These are phyloP conservation scores for Choreutis nemorana DNA, from an alignment of 2,888 invertebrate species.

Conservation along the genomic window DNA sequence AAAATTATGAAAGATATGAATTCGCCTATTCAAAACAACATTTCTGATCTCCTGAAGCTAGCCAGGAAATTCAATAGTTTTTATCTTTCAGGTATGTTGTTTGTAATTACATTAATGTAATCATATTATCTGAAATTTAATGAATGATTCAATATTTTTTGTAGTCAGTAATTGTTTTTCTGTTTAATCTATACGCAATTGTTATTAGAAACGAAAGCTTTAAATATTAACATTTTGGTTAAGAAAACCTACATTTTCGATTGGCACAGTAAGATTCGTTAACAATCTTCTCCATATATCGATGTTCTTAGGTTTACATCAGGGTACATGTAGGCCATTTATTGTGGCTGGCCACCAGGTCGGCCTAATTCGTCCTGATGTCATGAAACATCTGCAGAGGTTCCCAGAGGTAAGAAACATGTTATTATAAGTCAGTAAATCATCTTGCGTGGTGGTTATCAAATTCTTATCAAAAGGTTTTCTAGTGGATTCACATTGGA, in stretches of 20 bases:
- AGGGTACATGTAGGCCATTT: conserved; percentile 85
- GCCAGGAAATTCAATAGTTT: conserved; percentile 91
- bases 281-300: conserved; percentile 11
- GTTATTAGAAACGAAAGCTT: no score
- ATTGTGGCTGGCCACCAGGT: conserved; percentile 89
- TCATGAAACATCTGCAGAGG: conserved; percentile 79
- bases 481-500: no score
- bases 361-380: conserved; percentile 85
- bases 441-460: no score
- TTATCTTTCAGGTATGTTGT: conserved; percentile 77
- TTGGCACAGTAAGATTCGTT: no score
- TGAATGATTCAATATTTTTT: conserved; percentile 15
- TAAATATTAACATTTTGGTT: no score
- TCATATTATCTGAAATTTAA: no score
- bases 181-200: no score
- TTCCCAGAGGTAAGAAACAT: conserved; percentile 76
- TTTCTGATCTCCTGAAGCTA: conserved; percentile 73
- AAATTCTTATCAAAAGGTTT: no score
- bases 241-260: no score
- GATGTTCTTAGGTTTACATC: conserved; percentile 80
- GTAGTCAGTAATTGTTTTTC: conserved; percentile 16
- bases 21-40: conserved; percentile 44
- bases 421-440: no score
- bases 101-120: not conserved
- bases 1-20: conserved; percentile 59